Conservation (phyloP, 2,888 invertebrate genomes). For the Limnephilus lunatus region DNA sequence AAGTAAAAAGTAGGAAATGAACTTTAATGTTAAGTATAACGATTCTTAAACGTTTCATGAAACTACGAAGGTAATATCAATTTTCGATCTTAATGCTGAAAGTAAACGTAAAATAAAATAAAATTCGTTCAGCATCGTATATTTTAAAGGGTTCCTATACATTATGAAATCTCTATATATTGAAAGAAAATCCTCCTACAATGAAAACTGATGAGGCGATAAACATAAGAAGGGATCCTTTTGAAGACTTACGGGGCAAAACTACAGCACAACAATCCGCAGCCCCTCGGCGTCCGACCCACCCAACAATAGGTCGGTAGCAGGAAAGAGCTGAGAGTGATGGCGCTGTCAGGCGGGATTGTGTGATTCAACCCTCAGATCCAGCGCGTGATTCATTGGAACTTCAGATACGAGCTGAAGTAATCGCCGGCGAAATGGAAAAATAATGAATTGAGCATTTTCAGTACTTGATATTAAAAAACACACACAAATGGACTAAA, state of each 20-base stretch:
- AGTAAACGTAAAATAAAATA: slow-evolving; percentile 29
- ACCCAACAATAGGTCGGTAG: neutral
- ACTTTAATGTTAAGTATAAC: neutral
- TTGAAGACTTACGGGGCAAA: slow-evolving; percentile 54
- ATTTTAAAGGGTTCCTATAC: slow-evolving; percentile 28
- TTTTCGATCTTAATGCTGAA: neutral
- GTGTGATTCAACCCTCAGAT: neutral
- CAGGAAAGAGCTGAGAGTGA: neutral
- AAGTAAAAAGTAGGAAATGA: neutral
- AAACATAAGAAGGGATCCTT: slow-evolving; percentile 54
- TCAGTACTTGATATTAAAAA: slow-evolving; percentile 36
- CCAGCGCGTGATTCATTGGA: slow-evolving; percentile 44
- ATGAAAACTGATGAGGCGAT: slow-evolving; percentile 60
- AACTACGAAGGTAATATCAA: neutral
- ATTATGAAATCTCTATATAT: slow-evolving; percentile 30
- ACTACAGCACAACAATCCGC: neutral
- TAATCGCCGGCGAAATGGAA: slow-evolving; percentile 57
- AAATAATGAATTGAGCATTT: slow-evolving; percentile 33
- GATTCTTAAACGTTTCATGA: neutral
- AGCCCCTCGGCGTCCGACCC: neutral
- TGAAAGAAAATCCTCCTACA: slow-evolving; percentile 55
- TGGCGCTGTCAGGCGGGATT: neutral
- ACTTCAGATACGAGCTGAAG: slow-evolving; percentile 51
- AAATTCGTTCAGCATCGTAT: slow-evolving; percentile 2
- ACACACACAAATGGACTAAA: slow-evolving; percentile 11